Evolutionary conservation across 2,797 vertebrate genomes (phyloP).

Genomic region (Pagetopsis macropterus): DNA sequence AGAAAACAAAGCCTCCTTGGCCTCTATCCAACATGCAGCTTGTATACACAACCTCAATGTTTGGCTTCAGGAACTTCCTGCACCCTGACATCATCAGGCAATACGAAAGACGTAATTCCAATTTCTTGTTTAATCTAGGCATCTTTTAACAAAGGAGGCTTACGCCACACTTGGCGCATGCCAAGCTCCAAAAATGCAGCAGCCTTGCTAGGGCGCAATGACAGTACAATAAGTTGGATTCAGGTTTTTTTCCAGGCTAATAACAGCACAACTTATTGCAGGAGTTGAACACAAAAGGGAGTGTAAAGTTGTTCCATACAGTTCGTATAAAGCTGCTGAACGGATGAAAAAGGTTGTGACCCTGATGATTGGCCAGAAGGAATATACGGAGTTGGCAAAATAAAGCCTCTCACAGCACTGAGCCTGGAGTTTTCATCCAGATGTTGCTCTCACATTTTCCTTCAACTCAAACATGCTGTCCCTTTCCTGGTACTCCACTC

Average conservation of each 20-base stretch:
- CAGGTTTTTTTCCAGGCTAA: conserved; percentile 24
- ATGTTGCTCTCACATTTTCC: conserved; percentile 77
- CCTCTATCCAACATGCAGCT: neutral
- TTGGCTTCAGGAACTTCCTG: conserved; percentile 8
- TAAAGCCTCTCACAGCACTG: conserved; percentile 40
- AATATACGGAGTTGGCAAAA: conserved; percentile 34
- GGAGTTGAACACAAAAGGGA: conserved; percentile 7
- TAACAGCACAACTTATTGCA: neutral
- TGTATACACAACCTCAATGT: conserved; percentile 1
- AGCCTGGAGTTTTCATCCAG: conserved; percentile 68
- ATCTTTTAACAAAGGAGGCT: conserved; percentile 22
- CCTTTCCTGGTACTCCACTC: conserved; percentile 47
- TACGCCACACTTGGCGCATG: conserved; percentile 30
- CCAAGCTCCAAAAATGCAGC: conserved; percentile 30
- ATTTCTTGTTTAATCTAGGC: conserved; percentile 35
- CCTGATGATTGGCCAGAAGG: conserved; percentile 30
- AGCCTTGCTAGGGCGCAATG: conserved; percentile 14
- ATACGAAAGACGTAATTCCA: conserved; percentile 43
- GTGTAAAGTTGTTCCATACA: neutral
- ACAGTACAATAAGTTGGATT: conserved; percentile 8
- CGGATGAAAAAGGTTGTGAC: conserved; percentile 32
- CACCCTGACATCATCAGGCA: conserved; percentile 32
- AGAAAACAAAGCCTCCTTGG: neutral
- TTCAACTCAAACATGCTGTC: conserved; percentile 59
- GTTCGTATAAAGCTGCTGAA: conserved; percentile 49